phyloP scores from a whole-genome alignment of 2,797 vertebrate genomes.

The Muscicapa comitata region DNA sequence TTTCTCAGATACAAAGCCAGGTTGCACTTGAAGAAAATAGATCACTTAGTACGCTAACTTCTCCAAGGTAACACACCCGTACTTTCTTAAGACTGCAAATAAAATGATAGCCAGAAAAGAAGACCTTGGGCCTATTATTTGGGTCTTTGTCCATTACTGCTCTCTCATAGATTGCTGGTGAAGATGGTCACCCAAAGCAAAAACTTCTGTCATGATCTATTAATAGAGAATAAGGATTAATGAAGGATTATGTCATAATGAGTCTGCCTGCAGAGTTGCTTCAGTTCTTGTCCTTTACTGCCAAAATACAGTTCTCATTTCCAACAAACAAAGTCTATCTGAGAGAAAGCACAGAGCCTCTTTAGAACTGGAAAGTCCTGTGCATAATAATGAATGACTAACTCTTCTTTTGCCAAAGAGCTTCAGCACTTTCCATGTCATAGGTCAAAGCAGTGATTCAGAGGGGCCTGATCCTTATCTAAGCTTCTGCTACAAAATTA shows the following conservation, averaged over 20 bases:
- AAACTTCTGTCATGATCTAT: constrained; percentile 82
- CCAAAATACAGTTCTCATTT: constrained; percentile 90
- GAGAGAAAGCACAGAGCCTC: constrained; percentile 85
- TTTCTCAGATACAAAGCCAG: not conserved
- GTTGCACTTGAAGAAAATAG: not conserved
- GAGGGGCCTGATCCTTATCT: constrained; percentile 85
- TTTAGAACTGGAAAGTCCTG: constrained; percentile 83
- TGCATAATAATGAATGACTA: constrained; percentile 88
- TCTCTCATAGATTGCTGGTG: constrained; percentile 43
- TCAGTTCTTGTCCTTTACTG: constrained; percentile 76
- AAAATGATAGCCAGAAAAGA: constrained; percentile 26
- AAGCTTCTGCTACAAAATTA: constrained; percentile 85
- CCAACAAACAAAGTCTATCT: constrained; percentile 90
- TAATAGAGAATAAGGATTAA: constrained; percentile 85
- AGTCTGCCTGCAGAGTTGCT: constrained; percentile 78
- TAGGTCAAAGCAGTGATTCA: constrained; percentile 88
- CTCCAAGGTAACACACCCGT: not conserved
- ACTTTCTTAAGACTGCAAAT: not conserved
- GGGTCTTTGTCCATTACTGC: constrained; percentile 19
- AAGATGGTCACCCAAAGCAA: constrained; percentile 75
- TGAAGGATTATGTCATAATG: constrained; percentile 88
- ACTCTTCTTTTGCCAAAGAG: constrained; percentile 82
- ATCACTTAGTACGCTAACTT: not conserved
- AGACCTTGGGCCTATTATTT: constrained; percentile 34
- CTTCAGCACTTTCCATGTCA: constrained; percentile 83